Conservation (phyloP, 2,113 vertebrate species). For the Spea multiplicata region DNA sequence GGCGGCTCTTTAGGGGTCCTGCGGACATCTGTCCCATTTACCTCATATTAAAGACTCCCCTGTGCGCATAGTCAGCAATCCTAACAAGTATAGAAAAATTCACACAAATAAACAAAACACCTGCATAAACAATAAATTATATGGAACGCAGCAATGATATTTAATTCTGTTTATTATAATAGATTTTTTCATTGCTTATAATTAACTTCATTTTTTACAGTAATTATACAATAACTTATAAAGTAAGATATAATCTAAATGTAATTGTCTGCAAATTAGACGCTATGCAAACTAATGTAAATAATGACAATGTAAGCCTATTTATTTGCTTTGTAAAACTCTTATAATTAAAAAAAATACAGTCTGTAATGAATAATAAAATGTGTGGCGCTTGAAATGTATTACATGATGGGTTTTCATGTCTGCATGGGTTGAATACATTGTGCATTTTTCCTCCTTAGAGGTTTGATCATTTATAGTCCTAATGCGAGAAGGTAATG, state of each 20-base stretch:
- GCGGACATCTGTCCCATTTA: too few species aligned
- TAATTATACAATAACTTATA: background rate
- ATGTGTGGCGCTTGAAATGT: background rate
- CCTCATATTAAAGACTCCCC: too few species aligned
- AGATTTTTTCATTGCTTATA: background rate
- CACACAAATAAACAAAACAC: background rate
- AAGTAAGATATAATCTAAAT: background rate
- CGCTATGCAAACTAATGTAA: background rate
- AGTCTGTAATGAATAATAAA: background rate
- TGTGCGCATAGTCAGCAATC: too few species aligned
- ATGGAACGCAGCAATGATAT: background rate
- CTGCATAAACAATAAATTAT: background rate
- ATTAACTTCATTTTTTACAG: background rate
- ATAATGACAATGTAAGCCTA: background rate
- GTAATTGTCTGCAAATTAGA: background rate
- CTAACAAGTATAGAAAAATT: too few species aligned
- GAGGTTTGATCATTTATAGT: background rate
- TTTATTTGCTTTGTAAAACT: background rate
- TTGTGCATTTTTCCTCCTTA: background rate
- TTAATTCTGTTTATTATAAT: constrained; percentile 3
- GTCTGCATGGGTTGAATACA: background rate
- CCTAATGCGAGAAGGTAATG: background rate
- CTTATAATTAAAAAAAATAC: background rate
- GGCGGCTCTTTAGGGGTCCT: too few species aligned
- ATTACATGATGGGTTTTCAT: background rate